Conservation (phyloP, 2,113 vertebrate genomes). For the Ascaphus truei region DNA sequence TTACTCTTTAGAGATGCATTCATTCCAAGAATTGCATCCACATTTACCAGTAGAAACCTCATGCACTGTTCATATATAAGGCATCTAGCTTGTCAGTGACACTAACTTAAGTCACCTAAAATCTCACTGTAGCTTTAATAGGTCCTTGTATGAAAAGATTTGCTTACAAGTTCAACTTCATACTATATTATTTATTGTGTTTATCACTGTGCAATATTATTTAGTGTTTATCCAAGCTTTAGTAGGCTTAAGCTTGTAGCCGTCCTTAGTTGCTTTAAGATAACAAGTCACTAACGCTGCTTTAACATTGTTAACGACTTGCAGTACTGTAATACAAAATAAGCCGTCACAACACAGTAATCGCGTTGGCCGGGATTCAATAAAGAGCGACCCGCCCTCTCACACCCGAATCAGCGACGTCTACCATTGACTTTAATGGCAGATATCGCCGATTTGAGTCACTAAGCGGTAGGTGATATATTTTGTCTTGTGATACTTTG, state of each 20-base stretch:
- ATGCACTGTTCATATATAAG: not conserved
- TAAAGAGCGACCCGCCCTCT: too few species aligned
- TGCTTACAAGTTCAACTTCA: not conserved
- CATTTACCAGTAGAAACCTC: not conserved
- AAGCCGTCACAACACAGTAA: not conserved
- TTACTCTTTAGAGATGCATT: not conserved
- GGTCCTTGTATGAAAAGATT: not conserved
- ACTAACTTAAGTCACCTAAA: not conserved
- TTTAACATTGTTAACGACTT: not conserved
- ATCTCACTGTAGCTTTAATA: not conserved
- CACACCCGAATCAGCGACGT: too few species aligned
- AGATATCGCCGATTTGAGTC: too few species aligned
- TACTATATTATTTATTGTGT: conserved; percentile 2
- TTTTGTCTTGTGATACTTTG: too few species aligned
- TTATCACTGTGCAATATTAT: conserved; percentile 4
- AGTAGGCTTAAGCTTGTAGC: not conserved
- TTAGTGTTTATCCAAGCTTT: conserved; percentile 3
- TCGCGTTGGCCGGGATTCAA: not conserved
- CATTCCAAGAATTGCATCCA: not conserved
- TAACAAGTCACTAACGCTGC: not conserved
- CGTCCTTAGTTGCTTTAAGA: not conserved
- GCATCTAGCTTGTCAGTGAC: not conserved
- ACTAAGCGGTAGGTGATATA: too few species aligned
- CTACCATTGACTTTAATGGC: too few species aligned
- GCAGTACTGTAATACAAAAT: not conserved